phyloP scores from a whole-genome alignment of 2,888 invertebrate genomes.

The Tuta absoluta region DNA sequence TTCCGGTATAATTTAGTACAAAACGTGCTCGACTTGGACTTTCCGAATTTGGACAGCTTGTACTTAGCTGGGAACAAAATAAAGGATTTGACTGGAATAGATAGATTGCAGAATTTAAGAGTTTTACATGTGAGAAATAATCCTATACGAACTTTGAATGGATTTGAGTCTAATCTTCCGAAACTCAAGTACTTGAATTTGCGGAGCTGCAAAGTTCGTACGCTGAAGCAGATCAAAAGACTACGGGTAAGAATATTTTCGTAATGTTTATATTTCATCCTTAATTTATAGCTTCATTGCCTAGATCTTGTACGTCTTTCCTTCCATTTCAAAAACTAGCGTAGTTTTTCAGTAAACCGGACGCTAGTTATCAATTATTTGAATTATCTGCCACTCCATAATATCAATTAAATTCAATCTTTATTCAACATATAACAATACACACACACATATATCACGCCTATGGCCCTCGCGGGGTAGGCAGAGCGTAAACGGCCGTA shows the following conservation, averaged over 20 bases:
- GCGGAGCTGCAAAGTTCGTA: constrained; percentile 76
- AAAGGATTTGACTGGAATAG: constrained; percentile 81
- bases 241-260: constrained; percentile 57
- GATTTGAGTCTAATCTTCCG: constrained; percentile 65
- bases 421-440: too few species aligned
- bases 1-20: constrained; percentile 75
- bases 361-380: too few species aligned
- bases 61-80: constrained; percentile 90
- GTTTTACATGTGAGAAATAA: constrained; percentile 88
- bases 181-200: constrained; percentile 81
- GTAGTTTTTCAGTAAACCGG: too few species aligned
- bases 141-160: constrained; percentile 76
- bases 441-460: too few species aligned
- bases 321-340: too few species aligned
- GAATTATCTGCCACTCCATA: too few species aligned
- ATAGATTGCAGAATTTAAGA: constrained; percentile 81
- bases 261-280: neutral
- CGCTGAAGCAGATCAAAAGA: constrained; percentile 78
- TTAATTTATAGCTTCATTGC: neutral
- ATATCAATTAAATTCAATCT: too few species aligned
- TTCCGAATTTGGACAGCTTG: constrained; percentile 83
- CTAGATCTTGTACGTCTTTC: too few species aligned
- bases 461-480: too few species aligned
- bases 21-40: constrained; percentile 70
- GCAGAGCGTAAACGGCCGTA: too few species aligned